phyloP scores from a whole-genome alignment of 1,140 invertebrate genomes.

The Bactericera cockerelli region DNA sequence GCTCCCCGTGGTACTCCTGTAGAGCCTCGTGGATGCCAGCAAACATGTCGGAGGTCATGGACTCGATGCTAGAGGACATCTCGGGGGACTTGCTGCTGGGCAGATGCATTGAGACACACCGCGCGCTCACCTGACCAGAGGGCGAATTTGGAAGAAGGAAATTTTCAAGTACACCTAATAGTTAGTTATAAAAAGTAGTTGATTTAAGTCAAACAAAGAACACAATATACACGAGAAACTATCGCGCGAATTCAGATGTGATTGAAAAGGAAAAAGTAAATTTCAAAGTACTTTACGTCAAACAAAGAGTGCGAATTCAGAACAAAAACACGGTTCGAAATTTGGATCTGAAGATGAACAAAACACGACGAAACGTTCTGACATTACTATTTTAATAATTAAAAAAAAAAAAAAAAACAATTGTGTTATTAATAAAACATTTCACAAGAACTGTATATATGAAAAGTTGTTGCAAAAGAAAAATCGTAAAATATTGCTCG shows the following conservation, averaged over 20 bases:
- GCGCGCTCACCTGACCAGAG: background rate
- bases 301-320: too few relatives aligned
- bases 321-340: too few relatives aligned
- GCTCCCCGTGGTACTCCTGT: slow-evolving; percentile 70
- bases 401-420: too few relatives aligned
- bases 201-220: background rate
- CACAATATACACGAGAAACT: background rate
- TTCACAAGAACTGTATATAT: too few relatives aligned
- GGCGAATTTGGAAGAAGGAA: background rate
- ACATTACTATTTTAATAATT: too few relatives aligned
- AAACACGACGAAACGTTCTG: too few relatives aligned
- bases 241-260: too few relatives aligned
- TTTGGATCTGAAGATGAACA: slow-evolving; percentile 4
- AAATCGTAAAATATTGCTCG: too few relatives aligned
- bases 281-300: too few relatives aligned
- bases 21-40: slow-evolving; percentile 57
- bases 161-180: background rate
- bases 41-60: slow-evolving; percentile 44
- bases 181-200: background rate
- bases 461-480: too few relatives aligned
- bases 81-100: slow-evolving; percentile 29
- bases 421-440: too few relatives aligned
- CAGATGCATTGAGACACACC: slow-evolving; percentile 32
- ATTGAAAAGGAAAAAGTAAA: too few relatives aligned
- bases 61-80: slow-evolving; percentile 26